phyloP scores from a whole-genome alignment of 2,888 invertebrate genomes.

The Rhamnusium bicolor region DNA sequence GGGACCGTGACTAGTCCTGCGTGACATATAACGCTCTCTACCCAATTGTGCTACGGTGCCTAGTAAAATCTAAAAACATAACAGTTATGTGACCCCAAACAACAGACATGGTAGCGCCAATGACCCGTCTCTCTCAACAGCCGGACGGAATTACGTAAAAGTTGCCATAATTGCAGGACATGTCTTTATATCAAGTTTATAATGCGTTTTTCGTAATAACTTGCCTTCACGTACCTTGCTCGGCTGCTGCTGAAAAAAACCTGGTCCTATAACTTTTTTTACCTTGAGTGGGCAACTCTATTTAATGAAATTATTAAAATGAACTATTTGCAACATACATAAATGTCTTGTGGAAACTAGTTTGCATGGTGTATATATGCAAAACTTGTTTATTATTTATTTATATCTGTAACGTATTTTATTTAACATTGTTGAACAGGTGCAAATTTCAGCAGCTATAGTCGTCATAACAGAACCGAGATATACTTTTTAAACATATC shows the following conservation, averaged over 20 bases:
- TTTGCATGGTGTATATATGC: neutral
- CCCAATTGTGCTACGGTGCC: too few relatives aligned
- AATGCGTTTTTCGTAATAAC: conserved; percentile 1
- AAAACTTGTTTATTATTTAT: neutral
- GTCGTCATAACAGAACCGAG: too few relatives aligned
- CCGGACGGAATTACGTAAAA: conserved; percentile 19
- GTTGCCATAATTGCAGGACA: conserved; percentile 13
- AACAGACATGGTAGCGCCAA: neutral
- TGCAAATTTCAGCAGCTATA: too few relatives aligned
- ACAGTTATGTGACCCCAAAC: neutral
- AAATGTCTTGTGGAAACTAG: conserved; percentile 1
- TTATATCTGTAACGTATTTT: too few relatives aligned
- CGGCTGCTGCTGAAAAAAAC: conserved; percentile 13
- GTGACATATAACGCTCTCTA: too few relatives aligned
- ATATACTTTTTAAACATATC: too few relatives aligned
- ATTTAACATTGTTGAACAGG: too few relatives aligned
- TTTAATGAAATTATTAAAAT: conserved; percentile 5
- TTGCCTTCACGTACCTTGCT: conserved; percentile 1
- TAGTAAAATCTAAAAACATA: too few relatives aligned
- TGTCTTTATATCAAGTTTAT: conserved; percentile 28
- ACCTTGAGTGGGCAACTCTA: neutral
- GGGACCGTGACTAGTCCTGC: too few relatives aligned
- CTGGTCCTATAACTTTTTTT: neutral
- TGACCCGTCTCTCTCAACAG: neutral
- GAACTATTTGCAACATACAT: conserved; percentile 7